Conservation (phyloP, 37 sponge, comb jelly and placozoan species). For the Axinella damicornis region DNA sequence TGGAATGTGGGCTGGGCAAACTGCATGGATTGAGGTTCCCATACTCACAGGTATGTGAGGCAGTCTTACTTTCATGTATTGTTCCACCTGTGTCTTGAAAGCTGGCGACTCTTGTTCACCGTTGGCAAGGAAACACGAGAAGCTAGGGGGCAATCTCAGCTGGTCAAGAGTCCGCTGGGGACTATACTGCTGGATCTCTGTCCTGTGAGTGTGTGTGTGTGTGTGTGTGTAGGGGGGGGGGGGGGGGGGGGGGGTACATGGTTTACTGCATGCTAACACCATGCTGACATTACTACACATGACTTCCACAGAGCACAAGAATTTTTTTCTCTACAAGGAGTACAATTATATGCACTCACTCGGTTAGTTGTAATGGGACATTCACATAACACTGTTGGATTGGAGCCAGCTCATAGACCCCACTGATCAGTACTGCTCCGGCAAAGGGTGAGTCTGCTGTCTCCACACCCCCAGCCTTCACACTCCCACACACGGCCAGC, state of each 20-base stretch:
- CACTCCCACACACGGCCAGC: conserved; percentile 20
- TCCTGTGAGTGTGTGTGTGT: conserved; percentile 59
- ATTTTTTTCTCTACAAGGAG: background rate
- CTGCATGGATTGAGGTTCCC: no score
- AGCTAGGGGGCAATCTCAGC: background rate
- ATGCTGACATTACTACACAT: background rate
- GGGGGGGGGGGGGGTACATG: no score
- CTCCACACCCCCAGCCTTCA: background rate
- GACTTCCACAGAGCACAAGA: background rate
- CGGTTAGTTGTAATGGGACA: conserved; percentile 10
- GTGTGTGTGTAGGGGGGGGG: conserved; percentile 43
- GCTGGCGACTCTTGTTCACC: conserved; percentile 56
- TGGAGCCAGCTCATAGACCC: conserved; percentile 21
- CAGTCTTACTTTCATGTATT: conserved; percentile 43
- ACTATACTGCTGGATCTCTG: conserved; percentile 53
- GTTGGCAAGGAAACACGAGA: conserved; percentile 24
- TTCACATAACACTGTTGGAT: conserved; percentile 22
- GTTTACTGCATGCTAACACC: background rate
- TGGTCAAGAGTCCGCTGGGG: conserved; percentile 3
- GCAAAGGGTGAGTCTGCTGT: background rate
- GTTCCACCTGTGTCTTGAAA: conserved; percentile 44
- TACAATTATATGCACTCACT: conserved; percentile 14
- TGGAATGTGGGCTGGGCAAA: no score
- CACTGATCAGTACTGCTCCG: conserved; percentile 40
- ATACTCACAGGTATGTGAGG: no score